Evolutionary conservation across 2,797 vertebrate genomes (phyloP), one percentile per base, ranked within the genome.

Genomic region (Semaprochilodus insignis): DNA sequence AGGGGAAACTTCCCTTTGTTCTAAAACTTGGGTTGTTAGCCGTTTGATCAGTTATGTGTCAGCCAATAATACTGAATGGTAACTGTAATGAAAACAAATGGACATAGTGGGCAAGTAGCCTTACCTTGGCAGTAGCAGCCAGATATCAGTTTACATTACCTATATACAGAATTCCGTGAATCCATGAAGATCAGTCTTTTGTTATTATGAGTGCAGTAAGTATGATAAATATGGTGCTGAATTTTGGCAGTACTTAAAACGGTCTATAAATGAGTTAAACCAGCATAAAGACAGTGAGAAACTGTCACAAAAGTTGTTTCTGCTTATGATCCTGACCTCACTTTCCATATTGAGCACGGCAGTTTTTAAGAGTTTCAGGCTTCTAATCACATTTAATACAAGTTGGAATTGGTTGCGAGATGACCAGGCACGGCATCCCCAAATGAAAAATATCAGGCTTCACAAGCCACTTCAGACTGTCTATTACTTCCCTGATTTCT

Each of bases 371-470:
- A 73, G 15, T 74, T 19, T 17, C 27, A 5, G 54, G 11, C 13
- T 31, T 59, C 21, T 60, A 59, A 60, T 59, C 31, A 59, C n/a
- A 74, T 74, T 59, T 40, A 36, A 60, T 31, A 40, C 73, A 60
- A n/a, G 72, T 62, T 73, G 54, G 27, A 44, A 57, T 59, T 55
- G 52, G 52, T 59, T n/a, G 21, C 70, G 31, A 74, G 31, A 52
- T 34, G 73, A 74, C 54, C 1, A 55, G 25, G 2, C 62, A 63
- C 17, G 62, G 60, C 17, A 31, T 54, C 60, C 25, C 54, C 60
- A 66, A 67, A 77, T 73, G 25, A 36, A 57, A 81, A 27, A 21
- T 40, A 31, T 44, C 25, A 78, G 44, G 14, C 67, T 16, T 72
- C 44, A 60, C 40, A 69, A 52, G 36, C 36, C 54, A 48, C 60